These are phyloP conservation scores for Dendrocopos noguchii DNA, from an alignment of 2,113 vertebrate genomes.

Conservation along the genomic window DNA sequence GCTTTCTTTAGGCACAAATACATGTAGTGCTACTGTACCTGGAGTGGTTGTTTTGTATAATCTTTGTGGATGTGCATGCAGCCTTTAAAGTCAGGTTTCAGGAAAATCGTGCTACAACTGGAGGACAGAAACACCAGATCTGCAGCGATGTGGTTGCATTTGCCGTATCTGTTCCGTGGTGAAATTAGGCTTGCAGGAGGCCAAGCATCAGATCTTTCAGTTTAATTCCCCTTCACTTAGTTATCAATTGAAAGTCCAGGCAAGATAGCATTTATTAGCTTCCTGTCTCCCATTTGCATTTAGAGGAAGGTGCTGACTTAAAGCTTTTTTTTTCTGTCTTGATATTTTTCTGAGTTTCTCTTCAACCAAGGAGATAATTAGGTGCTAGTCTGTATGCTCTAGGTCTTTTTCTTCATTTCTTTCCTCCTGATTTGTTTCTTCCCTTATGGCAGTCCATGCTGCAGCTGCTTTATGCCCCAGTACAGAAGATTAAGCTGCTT, in stretches of 20 bases:
- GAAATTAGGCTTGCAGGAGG: neutral
- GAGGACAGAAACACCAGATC: neutral
- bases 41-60: neutral
- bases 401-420: neutral
- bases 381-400: neutral
- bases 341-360: neutral
- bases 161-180: neutral
- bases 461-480: neutral
- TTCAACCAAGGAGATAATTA: neutral
- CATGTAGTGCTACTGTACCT: neutral
- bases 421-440: conserved; percentile 10
- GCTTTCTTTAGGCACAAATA: neutral
- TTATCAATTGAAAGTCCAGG: neutral
- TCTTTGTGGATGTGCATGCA: neutral
- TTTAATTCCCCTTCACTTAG: neutral
- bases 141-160: neutral
- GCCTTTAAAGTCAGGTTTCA: neutral
- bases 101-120: neutral
- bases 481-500: conserved; percentile 21
- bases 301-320: neutral
- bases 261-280: neutral
- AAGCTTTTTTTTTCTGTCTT: neutral
- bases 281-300: neutral
- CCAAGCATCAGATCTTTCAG: neutral
- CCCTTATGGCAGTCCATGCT: neutral